These are phyloP conservation scores for Trachymyrmex septentrionalis DNA, from an alignment of 1,140 invertebrate genomes.

Conservation along the genomic window DNA sequence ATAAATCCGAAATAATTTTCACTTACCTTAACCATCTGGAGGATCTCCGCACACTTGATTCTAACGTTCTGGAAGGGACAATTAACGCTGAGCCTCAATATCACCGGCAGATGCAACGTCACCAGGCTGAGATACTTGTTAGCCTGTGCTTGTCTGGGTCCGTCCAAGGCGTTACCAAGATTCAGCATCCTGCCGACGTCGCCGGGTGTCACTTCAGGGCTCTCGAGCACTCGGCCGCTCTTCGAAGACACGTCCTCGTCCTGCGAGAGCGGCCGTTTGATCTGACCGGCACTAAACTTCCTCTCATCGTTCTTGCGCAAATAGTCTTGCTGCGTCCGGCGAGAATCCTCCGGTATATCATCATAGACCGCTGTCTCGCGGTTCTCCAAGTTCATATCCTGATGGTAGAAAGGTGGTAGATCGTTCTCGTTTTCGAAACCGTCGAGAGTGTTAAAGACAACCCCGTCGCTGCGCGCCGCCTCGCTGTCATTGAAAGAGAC, in stretches of 20 bases:
- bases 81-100: constrained; percentile 87
- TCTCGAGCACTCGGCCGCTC: constrained; percentile 79
- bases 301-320: constrained; percentile 79
- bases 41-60: constrained; percentile 87
- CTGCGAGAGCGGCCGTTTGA: constrained; percentile 83
- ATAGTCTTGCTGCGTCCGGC: constrained; percentile 77
- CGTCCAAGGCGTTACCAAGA: constrained; percentile 84
- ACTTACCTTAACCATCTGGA: constrained; percentile 88
- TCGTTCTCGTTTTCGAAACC: constrained; percentile 82
- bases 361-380: constrained; percentile 61
- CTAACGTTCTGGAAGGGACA: constrained; percentile 88
- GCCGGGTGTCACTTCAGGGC: constrained; percentile 82
- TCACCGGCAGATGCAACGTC: constrained; percentile 87
- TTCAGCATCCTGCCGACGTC: constrained; percentile 85
- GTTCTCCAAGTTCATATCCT: constrained; percentile 73
- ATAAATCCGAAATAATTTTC: constrained; percentile 3
- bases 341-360: constrained; percentile 69
- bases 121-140: constrained; percentile 87
- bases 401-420: constrained; percentile 22
- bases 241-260: constrained; percentile 83
- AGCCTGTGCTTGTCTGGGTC: constrained; percentile 83
- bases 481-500: constrained; percentile 73
- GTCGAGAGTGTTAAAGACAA: constrained; percentile 85
- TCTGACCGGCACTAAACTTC: constrained; percentile 81
- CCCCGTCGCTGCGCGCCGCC: constrained; percentile 74